Base-by-base conservation (phyloP, 2,888 invertebrate genomes). In the Chironomus riparius region DNA sequence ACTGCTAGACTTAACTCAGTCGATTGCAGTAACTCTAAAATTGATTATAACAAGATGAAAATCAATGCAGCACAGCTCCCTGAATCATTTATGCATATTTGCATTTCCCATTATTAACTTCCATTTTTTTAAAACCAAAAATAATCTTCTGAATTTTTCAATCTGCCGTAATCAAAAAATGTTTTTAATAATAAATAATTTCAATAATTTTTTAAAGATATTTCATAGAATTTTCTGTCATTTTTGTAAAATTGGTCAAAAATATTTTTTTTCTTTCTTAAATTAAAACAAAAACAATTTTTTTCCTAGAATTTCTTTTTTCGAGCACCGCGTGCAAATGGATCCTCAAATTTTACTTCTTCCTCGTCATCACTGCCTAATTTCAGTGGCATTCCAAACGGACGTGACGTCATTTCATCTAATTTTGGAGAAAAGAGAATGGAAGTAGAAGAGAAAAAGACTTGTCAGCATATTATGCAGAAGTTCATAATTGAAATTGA, bases 301-400 rank as follows among this genome's bases (percentile, higher is more conserved):
- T 50, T 15, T 62, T 72, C 21, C 18, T 71, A 62, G 15, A 61
- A 76, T 77, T 77, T 78, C 77, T 79, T 80, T 78, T 79, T 78
- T 70, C 79, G 77, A 21, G 78, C 79, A 77, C 78, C 79, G 77
- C 69, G 68, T 21, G 65, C 13, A 18, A 47, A 65, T 22, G 5
- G 21, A 70, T 70, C 62, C 78, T 79, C 80, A 79, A 79, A 79
- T 79, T 77, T 77, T 77, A 76, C 77, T 77, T 77, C 78, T 78
- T 78, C 86, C 80, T 86, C 86, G 80, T 86, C 86, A 81, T 87
- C 86, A 80, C 86, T 86, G 70, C 86, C 83, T 83, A 90, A 87
- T 87, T 91, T 90, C 84, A 93, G 86, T 78, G 93, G 93, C 83
- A 93, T 92, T 82, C 93, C 93, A 82, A 91, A 91, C 78, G 91